phyloP scores from a whole-genome alignment of 2,113 vertebrate species.

The Pygoscelis adeliae region DNA sequence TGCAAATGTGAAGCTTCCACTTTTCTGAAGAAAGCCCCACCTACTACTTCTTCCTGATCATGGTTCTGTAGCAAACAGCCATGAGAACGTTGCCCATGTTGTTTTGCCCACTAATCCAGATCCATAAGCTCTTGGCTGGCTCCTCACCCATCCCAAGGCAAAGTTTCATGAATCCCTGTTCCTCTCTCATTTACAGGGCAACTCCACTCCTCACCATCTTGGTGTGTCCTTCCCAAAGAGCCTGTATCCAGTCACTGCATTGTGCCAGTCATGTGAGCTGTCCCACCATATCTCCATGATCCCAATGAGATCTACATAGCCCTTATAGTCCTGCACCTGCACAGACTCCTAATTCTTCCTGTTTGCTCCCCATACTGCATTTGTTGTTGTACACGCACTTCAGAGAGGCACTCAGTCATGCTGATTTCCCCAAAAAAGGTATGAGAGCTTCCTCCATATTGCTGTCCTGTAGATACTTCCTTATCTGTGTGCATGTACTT shows the following conservation, averaged over 20 bases:
- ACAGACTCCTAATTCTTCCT: background rate
- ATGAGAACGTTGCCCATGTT: background rate
- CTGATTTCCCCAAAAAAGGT: background rate
- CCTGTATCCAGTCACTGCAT: background rate
- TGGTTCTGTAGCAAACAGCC: background rate
- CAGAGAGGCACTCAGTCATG: background rate
- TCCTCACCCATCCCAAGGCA: background rate
- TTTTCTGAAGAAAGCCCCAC: background rate
- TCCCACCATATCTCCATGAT: background rate
- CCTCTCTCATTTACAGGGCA: background rate
- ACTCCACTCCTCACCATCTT: background rate
- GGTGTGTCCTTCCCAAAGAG: background rate
- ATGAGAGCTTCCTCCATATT: background rate
- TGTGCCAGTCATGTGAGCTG: background rate
- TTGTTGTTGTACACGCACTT: background rate
- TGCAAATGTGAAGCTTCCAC: background rate
- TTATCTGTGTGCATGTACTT: background rate
- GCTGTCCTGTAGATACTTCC: background rate
- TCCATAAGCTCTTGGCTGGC: background rate
- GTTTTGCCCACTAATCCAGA: background rate
- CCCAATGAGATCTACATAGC: background rate
- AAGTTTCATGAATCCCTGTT: background rate
- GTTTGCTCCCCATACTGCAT: background rate
- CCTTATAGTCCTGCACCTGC: background rate
- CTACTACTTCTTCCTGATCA: background rate